phyloP scores from a whole-genome alignment of 2,888 invertebrate genomes.

The Eupithecia tripunctaria region DNA sequence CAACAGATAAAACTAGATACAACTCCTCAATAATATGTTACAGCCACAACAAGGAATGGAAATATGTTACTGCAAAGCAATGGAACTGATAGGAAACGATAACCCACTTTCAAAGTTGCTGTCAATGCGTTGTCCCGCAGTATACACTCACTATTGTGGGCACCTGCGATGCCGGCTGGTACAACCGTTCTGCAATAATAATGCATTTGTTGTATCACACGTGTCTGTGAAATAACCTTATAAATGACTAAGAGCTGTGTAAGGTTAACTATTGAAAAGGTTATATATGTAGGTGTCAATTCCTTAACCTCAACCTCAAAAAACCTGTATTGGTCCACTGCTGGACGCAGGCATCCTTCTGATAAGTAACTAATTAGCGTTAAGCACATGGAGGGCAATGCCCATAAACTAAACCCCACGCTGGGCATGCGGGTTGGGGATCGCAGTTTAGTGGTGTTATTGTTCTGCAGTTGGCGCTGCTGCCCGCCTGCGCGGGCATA shows the following conservation, averaged over 20 bases:
- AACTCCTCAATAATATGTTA: neutral
- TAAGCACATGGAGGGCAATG: too few species aligned
- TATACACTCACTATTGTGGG: slow-evolving; percentile 33
- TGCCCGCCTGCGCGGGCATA: too few species aligned
- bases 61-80: too few species aligned
- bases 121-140: slow-evolving; percentile 23
- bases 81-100: slow-evolving; percentile 6
- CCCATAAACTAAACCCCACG: too few species aligned
- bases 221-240: neutral
- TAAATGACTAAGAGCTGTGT: neutral
- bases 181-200: slow-evolving; percentile 29
- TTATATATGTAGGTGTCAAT: too few species aligned
- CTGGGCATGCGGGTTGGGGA: too few species aligned
- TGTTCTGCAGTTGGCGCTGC: too few species aligned
- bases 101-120: slow-evolving; percentile 8
- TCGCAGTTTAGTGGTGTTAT: too few species aligned
- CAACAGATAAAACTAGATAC: neutral
- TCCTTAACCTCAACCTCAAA: too few species aligned
- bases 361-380: too few species aligned
- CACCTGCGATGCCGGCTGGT: slow-evolving; percentile 40
- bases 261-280: neutral
- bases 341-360: too few species aligned
- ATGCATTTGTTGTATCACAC: neutral
- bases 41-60: neutral
- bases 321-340: too few species aligned